These are phyloP conservation scores for Lasioglossum zephyrum DNA, from an alignment of 2,888 invertebrate species.

Conservation along the genomic window DNA sequence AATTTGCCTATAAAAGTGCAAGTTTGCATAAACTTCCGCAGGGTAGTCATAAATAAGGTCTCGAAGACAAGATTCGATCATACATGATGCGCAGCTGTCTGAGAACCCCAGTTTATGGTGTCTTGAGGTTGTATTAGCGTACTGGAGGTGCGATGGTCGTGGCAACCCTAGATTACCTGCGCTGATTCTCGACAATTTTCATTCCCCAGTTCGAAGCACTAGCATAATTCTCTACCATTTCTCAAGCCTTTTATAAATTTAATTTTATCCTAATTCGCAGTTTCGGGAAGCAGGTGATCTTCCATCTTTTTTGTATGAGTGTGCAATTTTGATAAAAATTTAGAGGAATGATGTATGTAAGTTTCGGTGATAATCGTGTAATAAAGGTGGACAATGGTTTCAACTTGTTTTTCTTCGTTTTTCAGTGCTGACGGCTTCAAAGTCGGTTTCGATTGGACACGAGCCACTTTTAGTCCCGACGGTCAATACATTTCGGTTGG, in stretches of 20 bases:
- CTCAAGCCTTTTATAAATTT: background rate
- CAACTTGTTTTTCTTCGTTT: slow-evolving; percentile 75
- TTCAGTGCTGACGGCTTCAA: slow-evolving; percentile 97
- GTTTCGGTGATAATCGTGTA: too few species aligned
- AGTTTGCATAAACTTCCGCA: slow-evolving; percentile 9
- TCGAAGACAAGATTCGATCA: slow-evolving; percentile 15
- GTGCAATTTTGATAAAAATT: background rate
- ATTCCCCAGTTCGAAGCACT: background rate
- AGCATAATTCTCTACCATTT: background rate
- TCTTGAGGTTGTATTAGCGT: slow-evolving; percentile 11
- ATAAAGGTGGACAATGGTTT: background rate
- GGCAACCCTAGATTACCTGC: slow-evolving; percentile 12
- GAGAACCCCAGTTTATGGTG: slow-evolving; percentile 9
- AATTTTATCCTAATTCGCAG: background rate
- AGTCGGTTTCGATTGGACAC: slow-evolving; percentile 97
- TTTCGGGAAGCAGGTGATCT: background rate
- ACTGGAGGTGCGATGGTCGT: slow-evolving; percentile 14
- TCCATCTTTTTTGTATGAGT: background rate
- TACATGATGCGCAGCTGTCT: slow-evolving; percentile 13
- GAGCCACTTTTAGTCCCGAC: slow-evolving; percentile 96
- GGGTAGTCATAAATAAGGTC: slow-evolving; percentile 10
- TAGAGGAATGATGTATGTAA: background rate
- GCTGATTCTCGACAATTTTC: slow-evolving; percentile 13
- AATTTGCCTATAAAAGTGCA: background rate
- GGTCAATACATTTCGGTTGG: slow-evolving; percentile 96